Conservation (phyloP, 2,113 vertebrate genomes). For the Xenopus borealis region DNA sequence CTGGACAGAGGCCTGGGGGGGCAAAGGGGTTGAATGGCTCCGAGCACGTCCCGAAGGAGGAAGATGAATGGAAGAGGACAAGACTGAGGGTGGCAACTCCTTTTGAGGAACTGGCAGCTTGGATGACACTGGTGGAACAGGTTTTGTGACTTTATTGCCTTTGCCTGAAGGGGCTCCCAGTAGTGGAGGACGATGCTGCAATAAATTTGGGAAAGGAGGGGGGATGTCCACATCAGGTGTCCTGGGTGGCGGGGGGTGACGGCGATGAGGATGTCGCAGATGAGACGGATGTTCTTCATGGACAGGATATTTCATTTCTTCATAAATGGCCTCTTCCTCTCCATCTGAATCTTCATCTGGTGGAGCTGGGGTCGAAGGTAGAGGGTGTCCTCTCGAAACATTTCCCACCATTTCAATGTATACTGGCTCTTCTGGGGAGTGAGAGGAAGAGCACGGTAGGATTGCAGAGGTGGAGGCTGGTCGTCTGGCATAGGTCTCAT, state of each 20-base stretch:
- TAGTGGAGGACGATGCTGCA: slow-evolving; percentile 83
- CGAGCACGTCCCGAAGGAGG: slow-evolving; percentile 76
- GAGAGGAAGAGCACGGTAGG: slow-evolving; percentile 58
- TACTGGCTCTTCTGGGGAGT: slow-evolving; percentile 72
- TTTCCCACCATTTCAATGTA: slow-evolving; percentile 93
- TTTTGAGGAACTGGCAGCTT: slow-evolving; percentile 58
- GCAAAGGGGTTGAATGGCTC: slow-evolving; percentile 87
- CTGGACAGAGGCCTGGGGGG: slow-evolving; percentile 81
- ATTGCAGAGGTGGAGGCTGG: slow-evolving; percentile 51
- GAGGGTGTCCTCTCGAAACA: slow-evolving; percentile 69
- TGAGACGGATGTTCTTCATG: slow-evolving; percentile 62
- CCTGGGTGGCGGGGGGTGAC: slow-evolving; percentile 53
- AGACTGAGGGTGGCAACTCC: slow-evolving; percentile 58
- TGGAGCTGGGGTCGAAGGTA: slow-evolving; percentile 56
- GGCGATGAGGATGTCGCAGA: slow-evolving; percentile 28
- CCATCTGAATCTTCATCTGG: slow-evolving; percentile 80
- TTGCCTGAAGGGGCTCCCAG: slow-evolving; percentile 80
- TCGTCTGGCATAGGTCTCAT: slow-evolving; percentile 50
- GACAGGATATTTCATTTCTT: slow-evolving; percentile 87
- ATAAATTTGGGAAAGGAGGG: slow-evolving; percentile 85
- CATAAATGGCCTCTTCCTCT: slow-evolving; percentile 88
- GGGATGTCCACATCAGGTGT: slow-evolving; percentile 79
- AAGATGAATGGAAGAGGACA: slow-evolving; percentile 55
- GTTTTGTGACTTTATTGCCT: slow-evolving; percentile 29
- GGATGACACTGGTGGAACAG: slow-evolving; percentile 52